A percentile compares a stretch with the other conserved stretches of the same genome.
Evolutionary conservation across 2,888 invertebrate genomes (phyloP).

Genomic region (Caenorhabditis zanzibari): DNA sequence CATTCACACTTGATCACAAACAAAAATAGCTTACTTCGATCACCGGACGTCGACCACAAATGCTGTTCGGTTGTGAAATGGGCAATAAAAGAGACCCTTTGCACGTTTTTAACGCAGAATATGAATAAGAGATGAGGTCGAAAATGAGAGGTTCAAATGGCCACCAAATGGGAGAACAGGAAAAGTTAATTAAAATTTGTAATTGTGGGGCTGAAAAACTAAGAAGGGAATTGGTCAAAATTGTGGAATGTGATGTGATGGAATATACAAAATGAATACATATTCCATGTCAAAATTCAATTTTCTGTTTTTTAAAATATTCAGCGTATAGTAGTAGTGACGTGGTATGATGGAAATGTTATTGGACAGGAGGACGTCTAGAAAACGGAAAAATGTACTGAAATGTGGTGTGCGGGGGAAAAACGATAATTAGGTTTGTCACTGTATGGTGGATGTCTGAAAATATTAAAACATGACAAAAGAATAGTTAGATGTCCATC

Average conservation of each 20-base stretch:
- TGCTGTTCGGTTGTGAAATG: neutral
- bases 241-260: conserved; percentile 1
- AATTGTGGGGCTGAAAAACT: neutral
- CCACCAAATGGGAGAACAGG: neutral
- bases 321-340: conserved; percentile 12
- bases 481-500: neutral
- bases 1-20: neutral
- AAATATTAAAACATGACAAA: neutral
- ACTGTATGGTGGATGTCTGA: neutral
- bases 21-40: neutral
- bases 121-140: conserved; percentile 3
- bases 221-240: neutral
- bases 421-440: conserved; percentile 8
- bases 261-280: neutral
- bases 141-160: conserved; percentile 1
- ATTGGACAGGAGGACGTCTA: conserved; percentile 5
- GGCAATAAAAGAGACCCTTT: neutral
- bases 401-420: neutral
- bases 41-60: neutral
- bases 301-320: conserved; percentile 23
- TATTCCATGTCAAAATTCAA: conserved; percentile 9
- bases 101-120: neutral
- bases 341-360: conserved; percentile 13
- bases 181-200: conserved; percentile 21
- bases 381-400: neutral